These are phyloP conservation scores for Willowsia nigromaculata DNA, from an alignment of 2,888 invertebrate genomes.

Conservation along the genomic window DNA sequence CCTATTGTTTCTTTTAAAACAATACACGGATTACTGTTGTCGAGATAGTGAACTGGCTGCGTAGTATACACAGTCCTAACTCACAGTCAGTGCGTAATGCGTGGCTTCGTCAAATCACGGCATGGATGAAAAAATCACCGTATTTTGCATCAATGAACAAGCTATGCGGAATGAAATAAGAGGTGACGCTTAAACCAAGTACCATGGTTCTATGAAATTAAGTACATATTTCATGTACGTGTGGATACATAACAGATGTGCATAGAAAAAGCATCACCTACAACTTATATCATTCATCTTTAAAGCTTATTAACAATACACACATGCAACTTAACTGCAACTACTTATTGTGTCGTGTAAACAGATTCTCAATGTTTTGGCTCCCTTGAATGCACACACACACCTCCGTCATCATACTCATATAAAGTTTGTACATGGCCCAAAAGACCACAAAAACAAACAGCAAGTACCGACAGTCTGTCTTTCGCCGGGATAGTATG, in stretches of 20 bases:
- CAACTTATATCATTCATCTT: constrained; percentile 54
- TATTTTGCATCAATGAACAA: constrained; percentile 48
- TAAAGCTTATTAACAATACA: constrained; percentile 53
- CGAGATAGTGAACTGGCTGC: no score
- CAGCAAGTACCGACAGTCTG: constrained; percentile 71
- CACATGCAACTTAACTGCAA: constrained; percentile 60
- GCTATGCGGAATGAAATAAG: neutral
- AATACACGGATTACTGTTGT: no score
- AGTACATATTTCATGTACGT: neutral
- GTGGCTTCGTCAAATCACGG: neutral
- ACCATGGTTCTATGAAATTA: neutral
- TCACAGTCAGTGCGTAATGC: neutral
- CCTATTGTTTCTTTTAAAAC: no score
- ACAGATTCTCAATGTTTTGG: constrained; percentile 58
- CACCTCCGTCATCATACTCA: constrained; percentile 41
- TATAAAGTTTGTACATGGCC: constrained; percentile 52
- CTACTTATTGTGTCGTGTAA: constrained; percentile 69
- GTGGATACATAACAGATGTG: constrained; percentile 37
- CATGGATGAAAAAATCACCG: constrained; percentile 39
- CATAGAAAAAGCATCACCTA: constrained; percentile 10
- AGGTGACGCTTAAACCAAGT: neutral
- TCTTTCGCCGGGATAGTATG: constrained; percentile 72
- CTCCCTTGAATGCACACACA: constrained; percentile 67
- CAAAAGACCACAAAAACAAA: constrained; percentile 71
- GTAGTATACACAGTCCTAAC: no score